Conservation (phyloP, 92 coral and sea anemone species). For the Hydrozoanthus gracilis region DNA sequence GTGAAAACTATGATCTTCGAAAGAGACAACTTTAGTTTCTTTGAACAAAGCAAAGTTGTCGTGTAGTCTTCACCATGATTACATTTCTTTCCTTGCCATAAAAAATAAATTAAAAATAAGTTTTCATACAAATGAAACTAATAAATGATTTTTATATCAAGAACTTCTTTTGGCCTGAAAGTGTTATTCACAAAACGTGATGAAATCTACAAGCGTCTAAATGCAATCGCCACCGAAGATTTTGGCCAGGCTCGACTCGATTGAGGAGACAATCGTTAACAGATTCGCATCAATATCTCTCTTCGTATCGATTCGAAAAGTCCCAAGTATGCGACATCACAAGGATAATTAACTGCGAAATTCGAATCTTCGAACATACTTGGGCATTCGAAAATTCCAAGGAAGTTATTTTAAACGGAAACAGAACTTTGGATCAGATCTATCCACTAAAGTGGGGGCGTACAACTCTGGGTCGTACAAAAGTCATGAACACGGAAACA, state of each 20-base stretch:
- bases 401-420: slow-evolving; percentile 48
- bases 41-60: slow-evolving; percentile 19
- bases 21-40: slow-evolving; percentile 14
- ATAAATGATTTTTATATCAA: neutral
- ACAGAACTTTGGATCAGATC: slow-evolving; percentile 32
- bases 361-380: slow-evolving; percentile 8
- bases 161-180: neutral
- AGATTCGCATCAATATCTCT: neutral
- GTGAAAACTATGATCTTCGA: slow-evolving; percentile 37
- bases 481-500: slow-evolving; percentile 49
- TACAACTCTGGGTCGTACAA: slow-evolving; percentile 16
- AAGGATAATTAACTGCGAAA: neutral
- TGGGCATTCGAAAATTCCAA: slow-evolving; percentile 26
- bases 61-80: neutral
- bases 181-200: slow-evolving; percentile 19
- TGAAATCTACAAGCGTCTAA: slow-evolving; percentile 8
- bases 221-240: slow-evolving; percentile 11
- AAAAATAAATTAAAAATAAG: neutral
- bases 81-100: neutral
- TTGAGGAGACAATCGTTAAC: neutral
- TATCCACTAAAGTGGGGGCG: slow-evolving; percentile 35
- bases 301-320: neutral
- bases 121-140: slow-evolving; percentile 17
- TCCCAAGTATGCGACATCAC: slow-evolving; percentile 9
- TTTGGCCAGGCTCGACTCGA: slow-evolving; percentile 10